phyloP scores from a whole-genome alignment of 2,888 invertebrate genomes.

The Busseola fusca region DNA sequence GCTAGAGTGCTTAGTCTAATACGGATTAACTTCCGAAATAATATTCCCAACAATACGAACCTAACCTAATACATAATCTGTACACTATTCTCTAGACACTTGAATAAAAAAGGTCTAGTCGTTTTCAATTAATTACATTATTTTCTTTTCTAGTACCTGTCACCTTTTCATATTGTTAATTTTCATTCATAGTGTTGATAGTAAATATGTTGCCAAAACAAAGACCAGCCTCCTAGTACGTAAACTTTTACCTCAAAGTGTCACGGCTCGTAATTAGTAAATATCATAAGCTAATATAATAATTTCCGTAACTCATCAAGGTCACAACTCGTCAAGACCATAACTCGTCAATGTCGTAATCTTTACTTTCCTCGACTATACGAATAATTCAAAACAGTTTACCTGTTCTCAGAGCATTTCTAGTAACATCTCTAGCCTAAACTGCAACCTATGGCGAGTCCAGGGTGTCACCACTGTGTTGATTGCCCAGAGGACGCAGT shows the following conservation, averaged over 20 bases:
- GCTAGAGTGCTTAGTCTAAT: constrained; percentile 3
- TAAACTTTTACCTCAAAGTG: background rate
- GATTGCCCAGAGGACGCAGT: too few relatives aligned
- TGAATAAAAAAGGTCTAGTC: background rate
- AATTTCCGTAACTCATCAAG: background rate
- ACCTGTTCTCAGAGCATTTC: background rate
- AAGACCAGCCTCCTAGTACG: background rate
- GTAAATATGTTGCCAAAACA: background rate
- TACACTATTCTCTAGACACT: too few relatives aligned
- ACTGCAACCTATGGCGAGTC: background rate
- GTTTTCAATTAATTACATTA: background rate
- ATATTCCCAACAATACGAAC: background rate
- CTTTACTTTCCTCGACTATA: background rate
- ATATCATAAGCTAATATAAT: background rate
- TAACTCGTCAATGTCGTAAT: background rate
- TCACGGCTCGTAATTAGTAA: background rate
- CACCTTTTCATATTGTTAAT: background rate
- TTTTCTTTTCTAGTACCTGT: background rate
- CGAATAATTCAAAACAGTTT: background rate
- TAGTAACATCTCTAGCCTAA: background rate
- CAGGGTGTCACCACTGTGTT: too few relatives aligned
- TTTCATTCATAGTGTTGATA: background rate
- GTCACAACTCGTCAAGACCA: background rate
- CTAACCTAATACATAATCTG: background rate
- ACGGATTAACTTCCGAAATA: background rate